Conservation (phyloP, 2,888 invertebrate species). For the Parnassius orleans region DNA sequence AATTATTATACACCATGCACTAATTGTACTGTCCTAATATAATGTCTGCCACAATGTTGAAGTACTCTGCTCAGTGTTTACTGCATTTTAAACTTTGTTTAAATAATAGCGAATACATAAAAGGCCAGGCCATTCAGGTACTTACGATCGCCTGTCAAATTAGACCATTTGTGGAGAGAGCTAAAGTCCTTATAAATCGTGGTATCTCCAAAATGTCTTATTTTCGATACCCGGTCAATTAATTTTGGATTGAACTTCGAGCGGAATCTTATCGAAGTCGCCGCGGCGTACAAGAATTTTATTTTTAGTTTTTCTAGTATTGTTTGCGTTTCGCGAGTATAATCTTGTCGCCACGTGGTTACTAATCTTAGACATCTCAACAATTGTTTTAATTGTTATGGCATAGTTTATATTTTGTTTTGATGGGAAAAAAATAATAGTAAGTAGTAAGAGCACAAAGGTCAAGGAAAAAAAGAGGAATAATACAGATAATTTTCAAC, state of each 20-base stretch:
- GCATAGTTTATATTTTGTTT: no score
- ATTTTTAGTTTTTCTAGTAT: slow-evolving; percentile 37
- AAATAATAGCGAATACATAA: slow-evolving; percentile 1
- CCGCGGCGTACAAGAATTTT: slow-evolving; percentile 34
- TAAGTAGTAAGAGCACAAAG: no score
- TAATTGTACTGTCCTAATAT: slow-evolving; percentile 22
- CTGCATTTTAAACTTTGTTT: background rate
- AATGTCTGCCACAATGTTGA: slow-evolving; percentile 12
- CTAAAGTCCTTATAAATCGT: slow-evolving; percentile 71
- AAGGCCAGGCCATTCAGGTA: slow-evolving; percentile 3
- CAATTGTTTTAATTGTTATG: no score
- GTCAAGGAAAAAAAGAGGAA: no score
- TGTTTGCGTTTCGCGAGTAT: background rate
- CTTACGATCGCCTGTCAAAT: slow-evolving; percentile 48
- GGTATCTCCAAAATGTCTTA: slow-evolving; percentile 48
- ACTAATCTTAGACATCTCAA: no score
- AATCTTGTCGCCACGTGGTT: no score
- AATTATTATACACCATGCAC: slow-evolving; percentile 26
- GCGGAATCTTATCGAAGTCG: slow-evolving; percentile 27
- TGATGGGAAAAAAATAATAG: no score
- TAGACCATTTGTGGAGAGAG: slow-evolving; percentile 61
- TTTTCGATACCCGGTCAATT: slow-evolving; percentile 43
- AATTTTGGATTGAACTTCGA: slow-evolving; percentile 35
- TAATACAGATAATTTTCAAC: no score
- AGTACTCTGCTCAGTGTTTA: slow-evolving; percentile 11